These are phyloP conservation scores for Lates calcarifer DNA, from an alignment of 2,113 vertebrate genomes.

Conservation along the genomic window DNA sequence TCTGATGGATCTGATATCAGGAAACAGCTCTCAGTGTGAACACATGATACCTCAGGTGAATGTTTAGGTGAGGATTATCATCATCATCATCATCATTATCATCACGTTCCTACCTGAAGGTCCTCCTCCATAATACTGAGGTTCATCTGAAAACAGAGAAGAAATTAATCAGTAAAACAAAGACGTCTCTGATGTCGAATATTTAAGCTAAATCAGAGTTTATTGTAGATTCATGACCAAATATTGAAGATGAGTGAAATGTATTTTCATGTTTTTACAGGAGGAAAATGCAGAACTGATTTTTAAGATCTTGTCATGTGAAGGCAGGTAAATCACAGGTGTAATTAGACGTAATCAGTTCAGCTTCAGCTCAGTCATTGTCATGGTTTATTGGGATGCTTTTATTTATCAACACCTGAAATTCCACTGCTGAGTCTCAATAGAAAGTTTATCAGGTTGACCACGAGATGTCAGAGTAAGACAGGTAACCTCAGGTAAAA, in stretches of 20 bases:
- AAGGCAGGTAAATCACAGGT: too few relatives aligned
- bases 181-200: too few relatives aligned
- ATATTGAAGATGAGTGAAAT: not conserved
- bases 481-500: not conserved
- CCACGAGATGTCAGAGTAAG: slow-evolving; percentile 63
- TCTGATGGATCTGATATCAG: not conserved
- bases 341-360: too few relatives aligned
- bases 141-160: slow-evolving; percentile 60
- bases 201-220: too few relatives aligned
- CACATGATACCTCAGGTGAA: not conserved
- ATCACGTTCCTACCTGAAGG: slow-evolving; percentile 64
- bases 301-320: too few relatives aligned
- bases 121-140: slow-evolving; percentile 57
- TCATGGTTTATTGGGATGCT: not conserved
- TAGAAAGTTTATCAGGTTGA: not conserved
- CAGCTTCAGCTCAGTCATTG: too few relatives aligned
- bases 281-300: too few relatives aligned
- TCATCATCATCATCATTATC: not conserved
- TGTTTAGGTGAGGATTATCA: not conserved
- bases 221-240: not conserved
- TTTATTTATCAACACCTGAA: too few relatives aligned
- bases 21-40: not conserved
- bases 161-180: not conserved
- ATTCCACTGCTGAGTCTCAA: too few relatives aligned
- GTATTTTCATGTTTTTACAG: too few relatives aligned